Percentiles rank a stretch among this genome's conserved stretches.
These are phyloP conservation scores for Bibio marci DNA, from an alignment of 2,888 invertebrate genomes.

Conservation along the genomic window DNA sequence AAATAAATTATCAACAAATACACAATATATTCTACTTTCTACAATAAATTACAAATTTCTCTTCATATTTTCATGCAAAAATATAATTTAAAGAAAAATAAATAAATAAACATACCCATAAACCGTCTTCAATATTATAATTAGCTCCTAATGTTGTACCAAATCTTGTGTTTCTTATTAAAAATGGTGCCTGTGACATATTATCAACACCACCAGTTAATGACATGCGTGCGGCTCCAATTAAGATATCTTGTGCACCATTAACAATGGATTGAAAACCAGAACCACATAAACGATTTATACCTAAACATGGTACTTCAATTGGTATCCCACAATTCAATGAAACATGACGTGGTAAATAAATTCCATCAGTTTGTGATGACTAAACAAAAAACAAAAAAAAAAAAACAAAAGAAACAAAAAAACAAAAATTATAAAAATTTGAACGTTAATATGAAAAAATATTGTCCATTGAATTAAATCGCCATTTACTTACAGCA, in stretches of 20 bases:
- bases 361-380: constrained; percentile 66
- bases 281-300: constrained; percentile 93
- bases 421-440: constrained; percentile 6
- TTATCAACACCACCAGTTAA: constrained; percentile 88
- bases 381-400: too few species aligned
- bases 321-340: constrained; percentile 72
- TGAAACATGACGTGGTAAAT: constrained; percentile 74
- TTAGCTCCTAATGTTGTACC: constrained; percentile 69
- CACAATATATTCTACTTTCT: too few species aligned
- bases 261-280: constrained; percentile 91
- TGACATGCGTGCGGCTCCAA: constrained; percentile 70
- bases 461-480: background rate
- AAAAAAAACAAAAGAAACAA: too few species aligned
- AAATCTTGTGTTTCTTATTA: constrained; percentile 69
- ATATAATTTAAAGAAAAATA: background rate
- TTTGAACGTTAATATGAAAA: background rate
- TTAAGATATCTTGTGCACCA: constrained; percentile 79
- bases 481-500: constrained; percentile 37
- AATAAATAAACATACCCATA: constrained; percentile 45
- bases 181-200: constrained; percentile 87
- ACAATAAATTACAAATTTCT: too few species aligned
- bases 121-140: constrained; percentile 65
- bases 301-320: constrained; percentile 65
- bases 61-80: too few species aligned
- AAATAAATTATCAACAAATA: too few species aligned